phyloP scores from a whole-genome alignment of 2,888 invertebrate genomes.

The Melanchra persicariae region DNA sequence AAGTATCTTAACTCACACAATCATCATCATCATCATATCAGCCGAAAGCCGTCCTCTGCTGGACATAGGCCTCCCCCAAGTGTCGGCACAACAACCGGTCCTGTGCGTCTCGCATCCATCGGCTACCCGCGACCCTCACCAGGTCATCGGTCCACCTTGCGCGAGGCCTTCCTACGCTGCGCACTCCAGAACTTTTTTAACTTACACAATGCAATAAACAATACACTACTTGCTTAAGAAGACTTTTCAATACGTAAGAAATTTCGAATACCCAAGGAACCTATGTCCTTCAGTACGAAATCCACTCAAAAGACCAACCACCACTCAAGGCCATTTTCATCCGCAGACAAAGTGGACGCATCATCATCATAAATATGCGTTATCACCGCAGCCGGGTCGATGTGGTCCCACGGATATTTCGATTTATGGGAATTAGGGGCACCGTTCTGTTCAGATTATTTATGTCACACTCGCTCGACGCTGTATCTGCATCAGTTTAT shows the following conservation, averaged over 20 bases:
- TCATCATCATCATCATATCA: too few relatives aligned
- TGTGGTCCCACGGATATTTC: constrained; percentile 73
- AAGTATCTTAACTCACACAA: background rate
- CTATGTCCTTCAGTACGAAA: background rate
- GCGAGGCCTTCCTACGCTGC: too few relatives aligned
- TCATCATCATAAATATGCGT: constrained; percentile 71
- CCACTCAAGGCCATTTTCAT: constrained; percentile 35
- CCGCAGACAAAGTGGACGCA: constrained; percentile 59
- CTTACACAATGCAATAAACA: too few relatives aligned
- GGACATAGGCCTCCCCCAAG: too few relatives aligned
- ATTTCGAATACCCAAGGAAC: background rate
- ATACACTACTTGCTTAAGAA: background rate
- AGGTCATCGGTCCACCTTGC: too few relatives aligned
- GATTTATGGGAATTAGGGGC: constrained; percentile 81
- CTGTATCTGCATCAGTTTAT: constrained; percentile 55
- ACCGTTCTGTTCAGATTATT: constrained; percentile 65
- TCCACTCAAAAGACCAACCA: constrained; percentile 26
- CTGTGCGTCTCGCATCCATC: too few relatives aligned
- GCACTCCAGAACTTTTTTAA: too few relatives aligned
- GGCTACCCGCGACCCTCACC: too few relatives aligned
- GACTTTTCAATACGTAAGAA: background rate
- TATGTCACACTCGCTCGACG: constrained; percentile 63
- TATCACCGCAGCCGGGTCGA: constrained; percentile 70
- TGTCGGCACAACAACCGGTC: too few relatives aligned
- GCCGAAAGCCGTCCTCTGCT: too few relatives aligned